Percentiles rank a stretch among this genome's conserved stretches.
Conservation (phyloP, 1,140 invertebrate species). For the Pseudomyrmex flavicornis region DNA sequence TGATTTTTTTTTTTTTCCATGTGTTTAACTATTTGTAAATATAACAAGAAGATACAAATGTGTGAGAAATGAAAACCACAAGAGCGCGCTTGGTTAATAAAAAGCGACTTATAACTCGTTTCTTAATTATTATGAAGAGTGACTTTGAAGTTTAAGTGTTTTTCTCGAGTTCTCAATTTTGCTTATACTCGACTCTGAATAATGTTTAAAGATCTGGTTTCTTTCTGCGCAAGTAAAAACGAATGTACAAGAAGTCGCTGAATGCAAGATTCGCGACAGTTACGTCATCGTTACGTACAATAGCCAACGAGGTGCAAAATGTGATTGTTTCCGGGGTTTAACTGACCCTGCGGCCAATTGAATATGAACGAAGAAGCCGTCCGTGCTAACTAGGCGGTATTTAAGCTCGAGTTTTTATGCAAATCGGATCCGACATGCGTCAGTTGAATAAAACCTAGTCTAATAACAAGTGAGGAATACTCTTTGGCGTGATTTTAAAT, state of each 20-base stretch:
- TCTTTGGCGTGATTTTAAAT: background rate
- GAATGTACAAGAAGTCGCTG: background rate
- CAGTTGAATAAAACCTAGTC: background rate
- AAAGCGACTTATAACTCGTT: background rate
- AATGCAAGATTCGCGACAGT: slow-evolving; percentile 20
- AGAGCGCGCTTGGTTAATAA: background rate
- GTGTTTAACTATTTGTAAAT: background rate
- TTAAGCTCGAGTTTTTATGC: slow-evolving; percentile 43
- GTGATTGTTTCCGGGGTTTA: slow-evolving; percentile 53
- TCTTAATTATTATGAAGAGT: background rate
- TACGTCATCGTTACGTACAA: slow-evolving; percentile 4
- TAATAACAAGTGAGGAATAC: background rate
- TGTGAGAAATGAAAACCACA: background rate
- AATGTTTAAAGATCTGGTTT: slow-evolving; percentile 2
- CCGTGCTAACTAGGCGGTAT: slow-evolving; percentile 20
- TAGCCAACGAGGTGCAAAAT: slow-evolving; percentile 44
- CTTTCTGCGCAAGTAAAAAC: slow-evolving; percentile 26
- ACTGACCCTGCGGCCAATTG: slow-evolving; percentile 54
- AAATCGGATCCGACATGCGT: background rate
- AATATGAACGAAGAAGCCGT: slow-evolving; percentile 42
- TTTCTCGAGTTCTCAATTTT: background rate
- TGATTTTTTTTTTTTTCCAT: background rate
- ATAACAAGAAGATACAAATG: background rate
- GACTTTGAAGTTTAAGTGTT: background rate
- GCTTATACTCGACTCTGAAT: background rate